These are phyloP conservation scores for Lota lota DNA, from an alignment of 2,113 vertebrate genomes.

Conservation along the genomic window DNA sequence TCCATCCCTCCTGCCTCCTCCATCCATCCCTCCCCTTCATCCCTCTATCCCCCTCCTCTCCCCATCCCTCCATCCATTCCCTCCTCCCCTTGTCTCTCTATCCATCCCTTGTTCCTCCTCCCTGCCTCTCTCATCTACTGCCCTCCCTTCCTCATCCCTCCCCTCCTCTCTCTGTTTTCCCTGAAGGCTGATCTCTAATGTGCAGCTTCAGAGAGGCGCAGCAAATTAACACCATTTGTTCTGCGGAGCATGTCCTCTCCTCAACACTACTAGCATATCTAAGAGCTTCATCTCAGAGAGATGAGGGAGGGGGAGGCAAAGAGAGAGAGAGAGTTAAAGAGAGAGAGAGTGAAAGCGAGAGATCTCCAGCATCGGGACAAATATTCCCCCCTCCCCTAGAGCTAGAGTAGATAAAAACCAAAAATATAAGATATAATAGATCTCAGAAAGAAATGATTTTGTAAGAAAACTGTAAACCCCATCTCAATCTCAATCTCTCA, in stretches of 20 bases:
- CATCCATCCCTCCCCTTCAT: too few relatives aligned
- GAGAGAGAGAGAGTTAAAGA: too few relatives aligned
- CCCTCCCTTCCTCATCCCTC: too few relatives aligned
- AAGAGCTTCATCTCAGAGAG: constrained; percentile 74
- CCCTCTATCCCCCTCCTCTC: too few relatives aligned
- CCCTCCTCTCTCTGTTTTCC: constrained; percentile 48
- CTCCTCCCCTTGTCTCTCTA: too few relatives aligned
- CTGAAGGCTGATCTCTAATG: constrained; percentile 85
- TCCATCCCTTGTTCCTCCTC: too few relatives aligned
- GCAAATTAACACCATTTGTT: constrained; percentile 96
- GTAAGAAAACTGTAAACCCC: too few relatives aligned
- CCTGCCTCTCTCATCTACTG: too few relatives aligned
- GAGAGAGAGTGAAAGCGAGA: constrained; percentile 20
- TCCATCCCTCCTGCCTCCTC: too few relatives aligned
- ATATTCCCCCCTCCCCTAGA: constrained; percentile 25
- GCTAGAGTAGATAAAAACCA: constrained; percentile 32
- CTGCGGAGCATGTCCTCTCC: constrained; percentile 86
- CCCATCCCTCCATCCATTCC: too few relatives aligned
- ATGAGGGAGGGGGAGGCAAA: constrained; percentile 37
- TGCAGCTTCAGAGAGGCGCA: constrained; percentile 85
- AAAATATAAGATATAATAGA: constrained; percentile 29
- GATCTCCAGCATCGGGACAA: constrained; percentile 41
- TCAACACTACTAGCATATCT: constrained; percentile 82
- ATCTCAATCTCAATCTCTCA: too few relatives aligned
- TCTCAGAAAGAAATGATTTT: constrained; percentile 11